A percentile compares a stretch with the other conserved stretches of the same genome.
Evolutionary conservation across 2,888 invertebrate genomes (phyloP).

Genomic region (Metacarcinus magister): DNA sequence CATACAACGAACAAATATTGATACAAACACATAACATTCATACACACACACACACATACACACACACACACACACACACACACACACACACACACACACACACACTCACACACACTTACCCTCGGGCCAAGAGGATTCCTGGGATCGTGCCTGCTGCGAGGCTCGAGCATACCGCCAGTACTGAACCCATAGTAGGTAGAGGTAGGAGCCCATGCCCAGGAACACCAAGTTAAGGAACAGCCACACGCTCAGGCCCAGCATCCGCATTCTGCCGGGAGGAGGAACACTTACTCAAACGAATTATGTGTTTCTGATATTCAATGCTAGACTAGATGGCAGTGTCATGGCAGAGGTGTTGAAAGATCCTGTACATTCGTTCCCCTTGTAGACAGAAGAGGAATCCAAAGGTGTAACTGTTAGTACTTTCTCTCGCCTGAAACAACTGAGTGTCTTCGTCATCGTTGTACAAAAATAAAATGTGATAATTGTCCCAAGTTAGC

Average conservation of each 20-base stretch:
- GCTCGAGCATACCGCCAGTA: constrained; percentile 86
- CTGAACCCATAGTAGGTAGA: constrained; percentile 90
- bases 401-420: no score
- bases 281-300: not conserved
- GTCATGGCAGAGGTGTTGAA: no score
- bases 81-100: not conserved
- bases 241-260: constrained; percentile 87
- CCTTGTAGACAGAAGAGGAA: no score
- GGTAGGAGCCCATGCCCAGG: constrained; percentile 90
- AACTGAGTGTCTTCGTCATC: no score
- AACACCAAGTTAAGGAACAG: constrained; percentile 89
- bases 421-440: no score
- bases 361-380: no score
- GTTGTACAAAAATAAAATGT: no score
- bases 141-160: constrained; percentile 1
- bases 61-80: no score
- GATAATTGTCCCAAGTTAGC: no score
- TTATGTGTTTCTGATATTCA: no score
- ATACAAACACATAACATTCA: not conserved
- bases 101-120: constrained; percentile 38
- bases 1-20: no score
- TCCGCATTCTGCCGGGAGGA: constrained; percentile 70
- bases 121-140: not conserved
- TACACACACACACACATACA: not conserved
- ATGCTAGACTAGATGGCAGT: no score